Base-by-base conservation (phyloP, 2,797 vertebrate genomes). In the Pangasius mekongensis region DNA sequence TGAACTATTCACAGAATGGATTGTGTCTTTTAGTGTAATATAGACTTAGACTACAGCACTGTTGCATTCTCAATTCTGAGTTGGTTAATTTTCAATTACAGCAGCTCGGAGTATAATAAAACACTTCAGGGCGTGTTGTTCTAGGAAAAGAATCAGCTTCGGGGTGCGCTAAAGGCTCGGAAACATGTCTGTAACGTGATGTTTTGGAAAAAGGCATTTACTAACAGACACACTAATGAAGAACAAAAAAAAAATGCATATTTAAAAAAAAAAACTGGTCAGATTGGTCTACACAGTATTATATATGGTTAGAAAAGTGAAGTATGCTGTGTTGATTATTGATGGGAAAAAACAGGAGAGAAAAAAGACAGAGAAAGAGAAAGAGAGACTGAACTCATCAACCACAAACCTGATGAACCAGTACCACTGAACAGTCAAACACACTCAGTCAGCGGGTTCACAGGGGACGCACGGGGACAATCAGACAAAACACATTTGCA, bases 381-480 rank as follows among this genome's bases (percentile, higher is more conserved):
- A 43, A 24, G 9, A 56, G 2, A 39, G 10, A 62, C 76, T 24
- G 56, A 39, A 60, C 5, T n/a, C 20, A 3, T 64, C 18, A 67
- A 67, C 27, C 82, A 67, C 43, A 84, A 84, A 84, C 82, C 64
- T 54, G 82, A 84, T 24, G 82, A 84, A 84, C 82, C 82, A 67
- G 82, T 69, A 84, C 16, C 43, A 13, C 64, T 64, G 36, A 83
- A 64, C 54, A 58, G 33, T 22, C 33, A 81, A 58, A 49, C 60
- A 9, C 36, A 64, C 24, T 36, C 80, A 5, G 27, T 49, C 62
- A 33, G n/a, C 62, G 5, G 43, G 43, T 83, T 83, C 9, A 83
- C 60, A 64, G 30, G 39, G 39, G 80, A 82, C 56, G 27, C 56
- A 33, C 20, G 9, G 78, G 33, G 80, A 82, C 58, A 82, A n/a